Conservation (phyloP, 2,797 vertebrate genomes). For the Epinephelus coioides region DNA sequence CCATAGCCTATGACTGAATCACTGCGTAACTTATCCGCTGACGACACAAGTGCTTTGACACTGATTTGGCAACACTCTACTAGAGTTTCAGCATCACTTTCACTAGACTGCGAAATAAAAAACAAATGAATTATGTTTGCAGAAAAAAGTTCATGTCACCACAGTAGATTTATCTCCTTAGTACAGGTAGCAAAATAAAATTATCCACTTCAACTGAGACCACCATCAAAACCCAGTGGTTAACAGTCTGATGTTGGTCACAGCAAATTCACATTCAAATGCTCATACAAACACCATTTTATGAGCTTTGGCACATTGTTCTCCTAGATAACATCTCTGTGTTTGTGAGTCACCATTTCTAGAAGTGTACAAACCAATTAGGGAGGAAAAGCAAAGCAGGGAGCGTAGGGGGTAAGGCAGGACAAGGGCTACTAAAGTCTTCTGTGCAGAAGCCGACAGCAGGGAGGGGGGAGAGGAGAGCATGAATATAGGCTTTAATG, state of each 20-base stretch:
- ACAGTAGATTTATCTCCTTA: too few relatives aligned
- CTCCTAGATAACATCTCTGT: background rate
- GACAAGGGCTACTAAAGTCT: conserved; percentile 60
- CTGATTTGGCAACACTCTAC: background rate
- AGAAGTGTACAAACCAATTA: conserved; percentile 72
- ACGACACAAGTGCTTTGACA: conserved; percentile 32
- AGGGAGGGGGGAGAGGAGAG: conserved; percentile 25
- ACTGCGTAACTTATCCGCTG: conserved; percentile 3
- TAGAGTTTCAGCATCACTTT: background rate
- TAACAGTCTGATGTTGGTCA: background rate
- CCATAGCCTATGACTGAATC: conserved; percentile 16
- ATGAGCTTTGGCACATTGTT: conserved; percentile 2
- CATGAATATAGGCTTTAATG: conserved; percentile 75
- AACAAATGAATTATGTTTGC: background rate
- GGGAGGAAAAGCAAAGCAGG: conserved; percentile 54
- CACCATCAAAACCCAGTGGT: background rate
- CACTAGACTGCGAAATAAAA: too few relatives aligned
- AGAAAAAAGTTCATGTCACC: background rate
- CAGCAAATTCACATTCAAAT: conserved; percentile 28
- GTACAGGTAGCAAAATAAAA: conserved; percentile 5
- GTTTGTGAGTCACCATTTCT: conserved; percentile 40
- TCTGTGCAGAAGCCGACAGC: conserved; percentile 53
- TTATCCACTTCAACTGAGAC: background rate
- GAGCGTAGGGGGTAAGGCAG: conserved; percentile 48
- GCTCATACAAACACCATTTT: conserved; percentile 2